Evolutionary conservation across 2,797 vertebrate species (phyloP).

Genomic region (Dendrocincla fuliginosa): DNA sequence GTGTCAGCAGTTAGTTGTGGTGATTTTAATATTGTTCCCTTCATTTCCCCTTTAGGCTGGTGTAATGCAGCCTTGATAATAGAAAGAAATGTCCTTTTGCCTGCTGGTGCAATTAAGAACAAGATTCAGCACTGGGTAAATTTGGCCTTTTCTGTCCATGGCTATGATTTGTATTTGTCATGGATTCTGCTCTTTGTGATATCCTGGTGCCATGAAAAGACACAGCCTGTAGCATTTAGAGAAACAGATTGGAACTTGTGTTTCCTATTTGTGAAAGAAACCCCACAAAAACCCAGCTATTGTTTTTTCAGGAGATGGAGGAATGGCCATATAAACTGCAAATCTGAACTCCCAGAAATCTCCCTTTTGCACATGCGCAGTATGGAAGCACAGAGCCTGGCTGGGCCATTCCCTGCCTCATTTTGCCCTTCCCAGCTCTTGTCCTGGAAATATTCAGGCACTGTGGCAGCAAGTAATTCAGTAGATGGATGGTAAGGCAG

Average conservation of each 20-base stretch:
- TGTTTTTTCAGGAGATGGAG: background rate
- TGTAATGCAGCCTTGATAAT: background rate
- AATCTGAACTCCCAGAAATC: background rate
- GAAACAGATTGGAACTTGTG: background rate
- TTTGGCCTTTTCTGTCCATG: background rate
- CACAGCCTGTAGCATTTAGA: background rate
- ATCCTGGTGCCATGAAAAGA: background rate
- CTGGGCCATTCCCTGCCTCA: accelerated
- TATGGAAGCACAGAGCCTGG: background rate
- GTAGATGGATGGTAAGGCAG: background rate
- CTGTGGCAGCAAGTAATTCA: background rate
- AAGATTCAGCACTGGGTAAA: background rate
- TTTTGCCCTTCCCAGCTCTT: background rate
- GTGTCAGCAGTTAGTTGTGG: background rate
- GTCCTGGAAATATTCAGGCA: background rate
- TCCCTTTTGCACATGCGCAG: background rate
- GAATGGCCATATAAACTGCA: background rate
- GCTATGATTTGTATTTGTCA: background rate
- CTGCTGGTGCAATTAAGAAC: background rate
- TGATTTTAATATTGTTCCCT: background rate
- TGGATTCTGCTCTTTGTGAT: background rate
- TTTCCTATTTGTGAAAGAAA: background rate
- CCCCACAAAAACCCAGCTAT: background rate
- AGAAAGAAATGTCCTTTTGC: background rate
- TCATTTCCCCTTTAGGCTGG: background rate